These are phyloP conservation scores for Lates calcarifer DNA, from an alignment of 2,113 vertebrate species.

Conservation along the genomic window DNA sequence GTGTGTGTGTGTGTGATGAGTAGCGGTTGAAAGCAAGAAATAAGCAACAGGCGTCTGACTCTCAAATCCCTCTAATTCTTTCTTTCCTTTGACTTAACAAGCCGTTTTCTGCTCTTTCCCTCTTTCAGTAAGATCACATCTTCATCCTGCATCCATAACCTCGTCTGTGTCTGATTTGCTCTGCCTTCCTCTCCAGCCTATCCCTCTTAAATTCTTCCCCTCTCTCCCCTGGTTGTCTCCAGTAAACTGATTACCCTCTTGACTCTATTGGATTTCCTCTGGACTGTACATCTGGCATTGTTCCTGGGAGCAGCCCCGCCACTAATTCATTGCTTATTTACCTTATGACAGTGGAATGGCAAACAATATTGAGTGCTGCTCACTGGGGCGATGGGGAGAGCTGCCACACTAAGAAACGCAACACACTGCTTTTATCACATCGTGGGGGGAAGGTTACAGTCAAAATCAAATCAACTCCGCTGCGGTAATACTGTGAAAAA, in stretches of 20 bases:
- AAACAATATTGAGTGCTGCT: conserved; percentile 76
- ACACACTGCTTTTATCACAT: conserved; percentile 25
- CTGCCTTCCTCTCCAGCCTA: conserved; percentile 21
- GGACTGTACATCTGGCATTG: conserved; percentile 78
- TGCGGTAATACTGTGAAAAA: background rate
- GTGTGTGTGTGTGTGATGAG: background rate
- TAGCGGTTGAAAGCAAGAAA: background rate
- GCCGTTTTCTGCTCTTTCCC: background rate
- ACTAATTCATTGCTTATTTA: conserved; percentile 83
- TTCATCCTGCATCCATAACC: conserved; percentile 20
- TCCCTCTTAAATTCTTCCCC: conserved; percentile 34
- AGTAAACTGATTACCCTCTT: conserved; percentile 78
- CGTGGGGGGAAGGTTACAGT: conserved; percentile 8
- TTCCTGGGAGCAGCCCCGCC: conserved; percentile 70
- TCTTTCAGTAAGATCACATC: background rate
- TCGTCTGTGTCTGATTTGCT: conserved; percentile 45
- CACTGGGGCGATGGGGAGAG: conserved; percentile 40
- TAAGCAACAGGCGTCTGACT: conserved; percentile 67
- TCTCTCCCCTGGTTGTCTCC: conserved; percentile 53
- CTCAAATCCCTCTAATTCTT: conserved; percentile 4
- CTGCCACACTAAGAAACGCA: conserved; percentile 4
- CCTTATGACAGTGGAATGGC: conserved; percentile 75
- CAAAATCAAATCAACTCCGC: conserved; percentile 53
- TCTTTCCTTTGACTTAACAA: conserved; percentile 12
- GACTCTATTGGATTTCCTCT: conserved; percentile 80